phyloP scores from a whole-genome alignment of 2,888 invertebrate species.

The Abrostola triplasia region DNA sequence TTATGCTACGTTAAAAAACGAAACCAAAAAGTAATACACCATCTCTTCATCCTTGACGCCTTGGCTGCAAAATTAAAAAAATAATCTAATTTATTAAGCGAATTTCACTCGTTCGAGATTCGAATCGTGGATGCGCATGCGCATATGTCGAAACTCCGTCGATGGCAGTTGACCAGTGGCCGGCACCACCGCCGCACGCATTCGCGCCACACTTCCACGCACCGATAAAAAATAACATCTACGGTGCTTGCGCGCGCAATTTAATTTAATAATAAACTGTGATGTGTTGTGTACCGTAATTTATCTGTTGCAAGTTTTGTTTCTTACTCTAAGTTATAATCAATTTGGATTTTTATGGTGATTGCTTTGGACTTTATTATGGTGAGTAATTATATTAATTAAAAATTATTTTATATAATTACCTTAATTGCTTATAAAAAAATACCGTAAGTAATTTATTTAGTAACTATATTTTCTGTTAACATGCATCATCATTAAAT shows the following conservation, averaged over 20 bases:
- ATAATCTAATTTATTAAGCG: slow-evolving; percentile 21
- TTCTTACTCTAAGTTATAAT: slow-evolving; percentile 45
- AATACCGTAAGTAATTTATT: too few species aligned
- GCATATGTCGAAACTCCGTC: slow-evolving; percentile 44
- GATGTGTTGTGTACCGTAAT: slow-evolving; percentile 52
- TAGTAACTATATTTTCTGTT: too few species aligned
- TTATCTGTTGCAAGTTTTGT: slow-evolving; percentile 48
- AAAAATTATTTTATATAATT: neutral
- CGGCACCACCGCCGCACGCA: slow-evolving; percentile 77
- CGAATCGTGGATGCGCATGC: slow-evolving; percentile 48
- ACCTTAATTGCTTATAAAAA: neutral
- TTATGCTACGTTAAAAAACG: neutral
- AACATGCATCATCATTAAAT: too few species aligned
- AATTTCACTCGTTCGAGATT: slow-evolving; percentile 58
- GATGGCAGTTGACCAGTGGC: slow-evolving; percentile 84
- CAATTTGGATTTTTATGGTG: slow-evolving; percentile 53
- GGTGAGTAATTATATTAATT: slow-evolving; percentile 37
- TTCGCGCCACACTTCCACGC: slow-evolving; percentile 42
- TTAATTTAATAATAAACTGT: slow-evolving; percentile 47
- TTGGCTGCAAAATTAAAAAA: neutral
- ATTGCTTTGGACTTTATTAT: slow-evolving; percentile 53
- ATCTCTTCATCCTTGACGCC: neutral
- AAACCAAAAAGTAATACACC: slow-evolving; percentile 1
- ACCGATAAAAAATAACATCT: slow-evolving; percentile 47
- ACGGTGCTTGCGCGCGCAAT: slow-evolving; percentile 54